Evolutionary conservation across 2,113 vertebrate species (phyloP), one percentile per base, ranked within the genome.

Genomic region (Brachypodius melanocephalos): DNA sequence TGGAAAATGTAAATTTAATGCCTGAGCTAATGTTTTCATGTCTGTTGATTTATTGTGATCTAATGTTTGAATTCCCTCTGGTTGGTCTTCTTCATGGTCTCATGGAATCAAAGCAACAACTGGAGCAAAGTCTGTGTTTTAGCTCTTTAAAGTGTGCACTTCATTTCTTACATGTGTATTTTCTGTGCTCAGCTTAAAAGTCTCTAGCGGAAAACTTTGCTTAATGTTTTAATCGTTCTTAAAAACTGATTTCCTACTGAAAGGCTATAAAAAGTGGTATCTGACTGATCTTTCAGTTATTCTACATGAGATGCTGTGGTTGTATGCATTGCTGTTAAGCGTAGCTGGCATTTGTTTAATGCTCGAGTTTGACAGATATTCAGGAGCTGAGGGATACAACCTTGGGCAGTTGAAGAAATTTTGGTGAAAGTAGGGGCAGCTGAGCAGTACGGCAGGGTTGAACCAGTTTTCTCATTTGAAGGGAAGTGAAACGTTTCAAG

Each of bases 1-100:
- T 95, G 89, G 94, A 95, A 95, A 96, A 95, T 84, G 61, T 93
- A 93, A 77, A 94, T 94, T 96, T 94, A 94, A 93, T 97, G 90
- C 90, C 72, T 95, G 79, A 96, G 86, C 83, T 95, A 59, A 90
- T 96, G 88, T 96, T 95, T 95, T 96, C 75, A 65, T 86, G 86
- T 86, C 65, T 86, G 55, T 89, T 95, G 79, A 78, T 95, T 92
- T 95, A 86, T 84, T 90, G 83, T 90, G 76, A 93, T 88, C 79
- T 91, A 77, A 43, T 92, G 61, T 80, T 94, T 90, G 78, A 92
- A 86, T 94, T 95, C 72, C 83, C 5, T 1, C 83, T 76, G 51
- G 54, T 67, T 90, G 68, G 42, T 93, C 79, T 11, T 91, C 85
- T 94, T 93, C 86, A 32, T 89, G 61, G 73, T 89, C 59, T 86